Percentiles rank a stretch among this genome's conserved stretches.
phyloP scores from a whole-genome alignment of 2,888 invertebrate species.

The Steinernema scapterisci region DNA sequence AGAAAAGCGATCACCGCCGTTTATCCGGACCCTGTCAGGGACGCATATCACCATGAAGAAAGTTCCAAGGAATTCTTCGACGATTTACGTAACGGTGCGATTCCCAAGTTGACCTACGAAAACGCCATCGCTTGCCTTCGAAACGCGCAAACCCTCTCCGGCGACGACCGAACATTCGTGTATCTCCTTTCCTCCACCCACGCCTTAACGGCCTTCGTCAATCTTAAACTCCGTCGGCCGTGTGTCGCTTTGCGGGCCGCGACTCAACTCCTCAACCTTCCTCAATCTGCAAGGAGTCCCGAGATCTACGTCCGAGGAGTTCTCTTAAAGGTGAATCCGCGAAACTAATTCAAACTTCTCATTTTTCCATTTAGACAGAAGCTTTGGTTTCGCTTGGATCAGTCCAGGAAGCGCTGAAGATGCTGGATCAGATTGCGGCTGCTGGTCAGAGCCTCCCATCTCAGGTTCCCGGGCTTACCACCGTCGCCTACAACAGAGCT shows the following conservation, averaged over 20 bases:
- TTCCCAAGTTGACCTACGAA: background rate
- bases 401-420: background rate
- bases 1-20: background rate
- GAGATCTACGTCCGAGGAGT: background rate
- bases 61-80: background rate
- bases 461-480: background rate
- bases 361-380: background rate
- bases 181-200: constrained; percentile 6
- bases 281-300: constrained; percentile 3
- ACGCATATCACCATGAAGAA: background rate
- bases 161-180: constrained; percentile 7
- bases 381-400: background rate
- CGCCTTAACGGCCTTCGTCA: constrained; percentile 5
- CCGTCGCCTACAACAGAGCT: background rate
- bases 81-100: background rate
- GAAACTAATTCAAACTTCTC: background rate
- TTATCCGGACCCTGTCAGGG: background rate
- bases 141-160: background rate
- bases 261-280: background rate
- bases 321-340: background rate
- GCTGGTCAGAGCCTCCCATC: background rate
- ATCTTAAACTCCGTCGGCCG: background rate
- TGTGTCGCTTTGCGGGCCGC: background rate
- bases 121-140: constrained; percentile 4
- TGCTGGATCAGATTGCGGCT: background rate